Evolutionary conservation across 64 coral and sea anemone species (phyloP).

Genomic region (Actinia tenebrosa): DNA sequence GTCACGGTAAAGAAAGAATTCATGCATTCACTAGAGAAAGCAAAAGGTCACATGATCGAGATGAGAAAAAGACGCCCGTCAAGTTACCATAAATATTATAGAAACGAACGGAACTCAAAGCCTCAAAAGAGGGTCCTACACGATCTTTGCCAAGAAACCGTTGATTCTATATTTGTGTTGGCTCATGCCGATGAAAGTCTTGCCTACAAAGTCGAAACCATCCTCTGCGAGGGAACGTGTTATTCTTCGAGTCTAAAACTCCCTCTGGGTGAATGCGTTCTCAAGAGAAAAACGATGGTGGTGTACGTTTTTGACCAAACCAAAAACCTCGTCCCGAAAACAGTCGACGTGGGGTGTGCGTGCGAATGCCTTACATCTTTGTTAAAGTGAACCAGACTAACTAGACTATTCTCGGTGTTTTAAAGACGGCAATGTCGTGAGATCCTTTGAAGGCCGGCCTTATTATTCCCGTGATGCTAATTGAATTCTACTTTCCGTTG

Average conservation of each 20-base stretch:
- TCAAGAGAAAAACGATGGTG: slow-evolving; percentile 13
- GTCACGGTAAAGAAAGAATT: neutral
- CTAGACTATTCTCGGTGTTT: too few species aligned
- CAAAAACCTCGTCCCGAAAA: neutral
- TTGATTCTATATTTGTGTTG: neutral
- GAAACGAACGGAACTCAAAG: neutral
- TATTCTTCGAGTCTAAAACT: neutral
- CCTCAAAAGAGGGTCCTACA: neutral
- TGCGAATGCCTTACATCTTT: neutral
- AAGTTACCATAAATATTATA: neutral
- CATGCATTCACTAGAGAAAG: neutral
- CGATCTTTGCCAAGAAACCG: neutral
- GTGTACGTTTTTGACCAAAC: neutral
- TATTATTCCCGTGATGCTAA: too few species aligned
- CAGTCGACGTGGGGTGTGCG: neutral
- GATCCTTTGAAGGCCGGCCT: too few species aligned
- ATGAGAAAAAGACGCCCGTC: neutral
- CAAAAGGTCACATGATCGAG: neutral
- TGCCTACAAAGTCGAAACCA: neutral
- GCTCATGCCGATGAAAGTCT: neutral
- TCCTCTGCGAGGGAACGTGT: neutral
- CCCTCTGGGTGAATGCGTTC: neutral
- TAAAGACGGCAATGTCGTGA: too few species aligned
- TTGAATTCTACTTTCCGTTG: too few species aligned
- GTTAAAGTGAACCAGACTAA: neutral